Percentiles rank a stretch among this genome's conserved stretches.
These are phyloP conservation scores for Tiliacea citrago DNA, from an alignment of 2,888 invertebrate species.

Conservation along the genomic window DNA sequence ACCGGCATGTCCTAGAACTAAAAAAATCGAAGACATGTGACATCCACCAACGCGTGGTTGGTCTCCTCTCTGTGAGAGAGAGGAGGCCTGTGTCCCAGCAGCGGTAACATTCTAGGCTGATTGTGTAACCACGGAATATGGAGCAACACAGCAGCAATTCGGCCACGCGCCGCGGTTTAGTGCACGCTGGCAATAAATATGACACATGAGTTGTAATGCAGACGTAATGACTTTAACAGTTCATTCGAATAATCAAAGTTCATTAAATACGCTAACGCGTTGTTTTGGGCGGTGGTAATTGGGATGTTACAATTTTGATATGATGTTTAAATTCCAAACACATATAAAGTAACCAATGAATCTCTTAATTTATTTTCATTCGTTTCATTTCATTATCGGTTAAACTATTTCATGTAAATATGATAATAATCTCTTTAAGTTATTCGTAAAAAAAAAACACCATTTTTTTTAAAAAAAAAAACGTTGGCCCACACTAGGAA, in stretches of 20 bases:
- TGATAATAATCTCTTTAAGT: neutral
- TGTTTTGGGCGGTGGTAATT: conserved; percentile 16
- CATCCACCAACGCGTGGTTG: too few relatives aligned
- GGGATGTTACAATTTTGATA: conserved; percentile 12
- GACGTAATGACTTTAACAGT: conserved; percentile 60
- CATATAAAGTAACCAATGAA: neutral
- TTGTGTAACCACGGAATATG: neutral
- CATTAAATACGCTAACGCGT: conserved; percentile 47
- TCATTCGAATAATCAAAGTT: conserved; percentile 44
- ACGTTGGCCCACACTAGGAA: too few relatives aligned
- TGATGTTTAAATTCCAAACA: neutral
- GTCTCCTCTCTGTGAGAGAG: too few relatives aligned
- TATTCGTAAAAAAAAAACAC: neutral
- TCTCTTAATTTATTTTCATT: neutral
- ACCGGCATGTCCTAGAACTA: too few relatives aligned
- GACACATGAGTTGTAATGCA: conserved; percentile 59
- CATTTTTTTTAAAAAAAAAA: too few relatives aligned
- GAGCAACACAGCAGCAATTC: conserved; percentile 27
- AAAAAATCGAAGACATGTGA: too few relatives aligned
- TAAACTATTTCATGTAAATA: neutral
- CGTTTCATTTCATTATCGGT: neutral
- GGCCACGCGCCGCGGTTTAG: conserved; percentile 13
- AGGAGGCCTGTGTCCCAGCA: too few relatives aligned
- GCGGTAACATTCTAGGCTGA: too few relatives aligned
- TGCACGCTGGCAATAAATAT: conserved; percentile 27